A percentile compares a stretch with the other conserved stretches of the same genome.
Evolutionary conservation across 1,140 invertebrate species (phyloP).

Genomic region (Yoshiicerus persimilis): DNA sequence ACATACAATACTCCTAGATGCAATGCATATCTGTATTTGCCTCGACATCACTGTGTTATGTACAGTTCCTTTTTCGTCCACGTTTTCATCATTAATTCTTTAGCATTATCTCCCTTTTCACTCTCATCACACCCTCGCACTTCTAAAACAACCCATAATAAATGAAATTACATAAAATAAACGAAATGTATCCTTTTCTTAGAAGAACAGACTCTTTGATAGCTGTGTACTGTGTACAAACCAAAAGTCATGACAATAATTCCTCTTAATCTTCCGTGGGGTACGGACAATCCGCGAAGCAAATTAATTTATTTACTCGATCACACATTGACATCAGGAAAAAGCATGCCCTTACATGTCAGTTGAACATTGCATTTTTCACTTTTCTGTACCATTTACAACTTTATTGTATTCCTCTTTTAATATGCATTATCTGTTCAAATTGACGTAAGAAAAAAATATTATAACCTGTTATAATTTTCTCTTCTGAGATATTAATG

Average conservation of each 20-base stretch:
- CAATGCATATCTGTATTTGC: background rate
- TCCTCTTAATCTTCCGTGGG: background rate
- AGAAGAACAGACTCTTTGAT: background rate
- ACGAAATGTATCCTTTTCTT: background rate
- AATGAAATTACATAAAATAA: background rate
- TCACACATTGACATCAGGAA: no score
- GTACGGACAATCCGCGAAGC: no score
- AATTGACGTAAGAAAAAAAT: no score
- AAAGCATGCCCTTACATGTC: no score
- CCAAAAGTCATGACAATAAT: background rate
- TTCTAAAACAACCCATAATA: background rate
- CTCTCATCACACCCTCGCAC: constrained; percentile 10
- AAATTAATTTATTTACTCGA: no score
- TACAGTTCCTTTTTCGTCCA: background rate
- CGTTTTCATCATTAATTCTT: background rate
- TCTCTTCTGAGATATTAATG: no score
- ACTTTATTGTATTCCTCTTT: no score
- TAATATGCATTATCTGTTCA: no score
- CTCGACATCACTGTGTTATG: background rate
- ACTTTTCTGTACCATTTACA: no score
- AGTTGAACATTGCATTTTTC: no score
- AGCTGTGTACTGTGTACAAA: background rate
- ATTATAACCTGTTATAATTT: no score
- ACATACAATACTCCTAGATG: background rate
- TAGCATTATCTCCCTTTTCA: constrained; percentile 4